Base-by-base conservation (phyloP, 2,113 vertebrate species). In the Phalacrocorax aristotelis region DNA sequence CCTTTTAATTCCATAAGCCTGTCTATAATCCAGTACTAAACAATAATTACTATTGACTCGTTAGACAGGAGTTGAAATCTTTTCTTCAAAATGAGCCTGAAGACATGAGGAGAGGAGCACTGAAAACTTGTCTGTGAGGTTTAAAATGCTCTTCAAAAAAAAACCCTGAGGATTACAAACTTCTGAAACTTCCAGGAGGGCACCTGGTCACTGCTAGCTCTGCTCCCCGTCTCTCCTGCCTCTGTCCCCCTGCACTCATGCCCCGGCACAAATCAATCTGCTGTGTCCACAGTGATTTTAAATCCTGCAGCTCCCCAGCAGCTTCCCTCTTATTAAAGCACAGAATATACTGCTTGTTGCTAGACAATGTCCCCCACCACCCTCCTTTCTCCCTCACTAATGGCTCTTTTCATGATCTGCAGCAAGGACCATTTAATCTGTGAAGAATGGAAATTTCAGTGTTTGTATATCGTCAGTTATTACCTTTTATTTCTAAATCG, bases 11-110 rank as follows among this genome's bases (percentile, higher is more conserved):
- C 98, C 98, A 98, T 98, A 98, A 97, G 79, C 95, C 95, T 96
- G 97, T 95, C 97, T 98, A 97, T 98, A 98, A 97, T 88, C 96
- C 95, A 96, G 77, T 80, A 91, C 91, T 86, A 97, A 97, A 97
- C 92, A 97, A 96, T 95, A 97, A 97, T 95, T 96, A 92, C 93
- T 96, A 94, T 22, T 95, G 94, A 97, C 95, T 97, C 66, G 96
- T 98, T 98, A 98, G 98, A 98, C 92, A 98, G 98, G 97, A 98
- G 98, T 96, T 98, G 98, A 98, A 98, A 98, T 94, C 89, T 92
- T 95, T 90, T 61, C 91, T 98, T 98, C 98, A 98, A 97, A 98
- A 98, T 97, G 96, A 30, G 70, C 98, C 98, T 97, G 97, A 94
- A 98, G 98, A 98, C 97, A 98, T 85, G 94, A 89, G 90, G 82